Percentiles rank a stretch among this genome's conserved stretches.
Evolutionary conservation across 2,797 vertebrate genomes (phyloP).

Genomic region (Malurus splendens): DNA sequence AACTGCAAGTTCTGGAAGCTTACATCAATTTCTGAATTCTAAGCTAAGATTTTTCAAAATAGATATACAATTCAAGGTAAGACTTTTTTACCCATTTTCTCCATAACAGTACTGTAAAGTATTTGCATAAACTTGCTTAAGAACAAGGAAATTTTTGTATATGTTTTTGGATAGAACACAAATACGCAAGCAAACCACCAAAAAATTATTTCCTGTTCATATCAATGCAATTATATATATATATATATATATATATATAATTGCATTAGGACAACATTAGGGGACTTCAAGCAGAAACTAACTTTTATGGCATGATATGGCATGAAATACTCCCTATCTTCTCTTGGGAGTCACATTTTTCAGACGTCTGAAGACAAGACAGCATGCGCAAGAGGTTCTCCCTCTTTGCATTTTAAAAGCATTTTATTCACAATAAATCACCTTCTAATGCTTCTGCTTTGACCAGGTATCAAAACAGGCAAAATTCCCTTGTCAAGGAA

Average conservation of each 20-base stretch:
- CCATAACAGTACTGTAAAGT: background rate
- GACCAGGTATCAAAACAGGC: background rate
- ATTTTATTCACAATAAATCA: background rate
- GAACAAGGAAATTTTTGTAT: background rate
- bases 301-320: background rate
- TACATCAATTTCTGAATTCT: background rate
- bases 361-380: background rate
- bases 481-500: constrained; percentile 25
- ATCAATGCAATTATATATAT: background rate
- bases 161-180: background rate
- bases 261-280: background rate
- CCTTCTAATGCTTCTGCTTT: background rate
- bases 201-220: background rate
- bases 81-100: background rate
- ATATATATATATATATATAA: no score
- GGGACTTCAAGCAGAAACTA: background rate
- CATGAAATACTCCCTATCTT: background rate
- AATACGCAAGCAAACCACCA: background rate
- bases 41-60: background rate
- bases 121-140: background rate
- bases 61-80: background rate
- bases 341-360: background rate
- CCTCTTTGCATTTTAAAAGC: background rate
- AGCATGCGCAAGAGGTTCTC: background rate
- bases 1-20: background rate